Conservation (phyloP, 2,113 vertebrate genomes). For the Sceloporus tristichus region DNA sequence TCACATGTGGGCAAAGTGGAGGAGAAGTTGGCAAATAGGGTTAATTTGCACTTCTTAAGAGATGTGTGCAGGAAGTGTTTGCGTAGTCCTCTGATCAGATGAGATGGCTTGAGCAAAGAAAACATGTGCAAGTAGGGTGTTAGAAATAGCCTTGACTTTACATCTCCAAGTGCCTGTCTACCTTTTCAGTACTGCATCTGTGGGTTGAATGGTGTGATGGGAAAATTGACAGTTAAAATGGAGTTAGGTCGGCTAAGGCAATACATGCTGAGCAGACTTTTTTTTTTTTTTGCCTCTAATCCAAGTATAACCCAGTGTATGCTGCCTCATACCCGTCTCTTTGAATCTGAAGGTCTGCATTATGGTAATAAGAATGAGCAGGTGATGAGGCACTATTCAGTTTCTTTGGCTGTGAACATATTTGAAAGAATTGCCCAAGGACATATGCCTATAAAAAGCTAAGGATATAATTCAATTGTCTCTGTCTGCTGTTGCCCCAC, state of each 20-base stretch:
- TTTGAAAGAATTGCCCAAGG: background rate
- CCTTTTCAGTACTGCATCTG: background rate
- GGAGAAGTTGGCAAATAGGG: background rate
- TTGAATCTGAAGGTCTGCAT: constrained; percentile 7
- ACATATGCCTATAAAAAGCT: background rate
- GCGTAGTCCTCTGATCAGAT: background rate
- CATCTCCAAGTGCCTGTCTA: background rate
- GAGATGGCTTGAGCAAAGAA: constrained; percentile 7
- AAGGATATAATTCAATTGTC: background rate
- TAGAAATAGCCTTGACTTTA: background rate
- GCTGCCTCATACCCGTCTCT: background rate
- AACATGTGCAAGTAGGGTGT: background rate
- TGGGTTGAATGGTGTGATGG: background rate
- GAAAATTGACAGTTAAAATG: background rate
- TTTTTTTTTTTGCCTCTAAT: background rate
- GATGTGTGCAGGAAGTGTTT: background rate
- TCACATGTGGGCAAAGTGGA: background rate
- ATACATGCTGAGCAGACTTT: background rate
- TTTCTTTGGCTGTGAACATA: background rate
- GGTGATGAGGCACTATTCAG: background rate
- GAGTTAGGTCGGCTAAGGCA: background rate
- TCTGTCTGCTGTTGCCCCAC: background rate
- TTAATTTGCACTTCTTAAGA: constrained; percentile 6
- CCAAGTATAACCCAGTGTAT: background rate
- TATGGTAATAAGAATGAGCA: background rate